Evolutionary conservation across 2,888 invertebrate species (phyloP).

Genomic region (Drosophila rellima): DNA sequence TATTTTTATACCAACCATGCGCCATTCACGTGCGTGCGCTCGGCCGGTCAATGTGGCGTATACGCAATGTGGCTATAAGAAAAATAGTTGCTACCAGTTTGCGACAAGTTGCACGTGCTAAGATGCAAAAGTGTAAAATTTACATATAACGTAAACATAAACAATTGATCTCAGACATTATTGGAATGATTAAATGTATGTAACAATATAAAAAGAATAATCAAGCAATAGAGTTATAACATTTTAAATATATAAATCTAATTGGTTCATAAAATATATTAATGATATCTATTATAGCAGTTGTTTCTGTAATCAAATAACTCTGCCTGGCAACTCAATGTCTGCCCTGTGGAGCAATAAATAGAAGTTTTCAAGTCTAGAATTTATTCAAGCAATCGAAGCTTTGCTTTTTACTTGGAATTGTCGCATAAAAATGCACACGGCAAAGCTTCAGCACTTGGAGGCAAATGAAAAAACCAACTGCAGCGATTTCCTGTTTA

Average conservation of each 20-base stretch:
- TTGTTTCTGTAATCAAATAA: background rate
- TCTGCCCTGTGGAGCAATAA: conserved; percentile 14
- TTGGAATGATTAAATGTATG: too few species aligned
- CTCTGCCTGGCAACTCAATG: background rate
- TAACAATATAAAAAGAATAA: too few species aligned
- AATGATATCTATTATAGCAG: too few species aligned
- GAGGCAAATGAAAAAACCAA: conserved; percentile 1
- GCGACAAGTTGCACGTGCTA: conserved; percentile 29
- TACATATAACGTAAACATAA: too few species aligned
- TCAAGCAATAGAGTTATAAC: too few species aligned
- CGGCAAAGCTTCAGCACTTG: conserved; percentile 39
- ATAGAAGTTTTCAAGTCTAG: conserved; percentile 12
- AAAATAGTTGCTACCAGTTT: conserved; percentile 4
- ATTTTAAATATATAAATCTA: background rate
- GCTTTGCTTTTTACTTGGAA: conserved; percentile 36
- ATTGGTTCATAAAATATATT: background rate
- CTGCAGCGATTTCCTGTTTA: conserved; percentile 42
- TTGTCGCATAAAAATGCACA: conserved; percentile 9
- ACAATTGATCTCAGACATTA: too few species aligned
- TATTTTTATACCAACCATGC: conserved; percentile 71
- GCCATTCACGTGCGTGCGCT: conserved; percentile 68
- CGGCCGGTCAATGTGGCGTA: conserved; percentile 54
- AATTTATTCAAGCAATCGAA: conserved; percentile 4
- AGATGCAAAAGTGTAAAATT: background rate
- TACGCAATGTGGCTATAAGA: conserved; percentile 54